These are phyloP conservation scores for Chaunax sp. DNA, from an alignment of 2,797 vertebrate species.

Conservation along the genomic window DNA sequence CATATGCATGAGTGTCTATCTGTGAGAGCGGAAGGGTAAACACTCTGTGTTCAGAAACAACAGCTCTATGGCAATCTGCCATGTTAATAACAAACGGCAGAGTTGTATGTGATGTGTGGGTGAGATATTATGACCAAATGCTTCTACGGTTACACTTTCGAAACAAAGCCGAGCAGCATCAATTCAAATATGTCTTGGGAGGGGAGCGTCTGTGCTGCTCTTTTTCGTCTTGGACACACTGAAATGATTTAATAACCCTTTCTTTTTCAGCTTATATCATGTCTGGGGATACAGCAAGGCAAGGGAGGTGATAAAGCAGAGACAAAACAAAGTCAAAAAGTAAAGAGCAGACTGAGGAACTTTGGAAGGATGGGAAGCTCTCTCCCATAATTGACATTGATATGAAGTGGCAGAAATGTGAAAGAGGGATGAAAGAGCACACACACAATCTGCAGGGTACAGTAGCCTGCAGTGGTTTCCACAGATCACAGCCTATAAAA, in stretches of 20 bases:
- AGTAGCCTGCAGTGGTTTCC: slow-evolving; percentile 55
- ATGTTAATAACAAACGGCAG: slow-evolving; percentile 79
- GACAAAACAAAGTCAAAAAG: slow-evolving; percentile 67
- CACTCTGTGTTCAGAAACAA: slow-evolving; percentile 51
- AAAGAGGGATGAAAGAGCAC: slow-evolving; percentile 55
- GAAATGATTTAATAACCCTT: slow-evolving; percentile 79
- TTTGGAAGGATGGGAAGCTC: slow-evolving; percentile 41
- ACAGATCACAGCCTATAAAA: slow-evolving; percentile 60
- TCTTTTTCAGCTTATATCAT: slow-evolving; percentile 75
- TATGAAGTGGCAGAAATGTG: slow-evolving; percentile 50
- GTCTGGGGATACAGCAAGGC: slow-evolving; percentile 53
- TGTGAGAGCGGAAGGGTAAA: slow-evolving; percentile 30
- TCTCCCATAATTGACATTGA: slow-evolving; percentile 58
- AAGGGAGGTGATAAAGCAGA: slow-evolving; percentile 39
- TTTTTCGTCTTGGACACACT: slow-evolving; percentile 61
- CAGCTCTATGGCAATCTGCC: slow-evolving; percentile 72
- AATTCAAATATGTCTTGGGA: slow-evolving; percentile 70
- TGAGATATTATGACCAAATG: slow-evolving; percentile 77
- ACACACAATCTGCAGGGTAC: slow-evolving; percentile 53
- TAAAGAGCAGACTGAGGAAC: slow-evolving; percentile 50
- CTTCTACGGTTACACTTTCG: slow-evolving; percentile 76
- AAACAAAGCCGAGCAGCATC: slow-evolving; percentile 77
- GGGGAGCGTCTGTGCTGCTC: slow-evolving; percentile 28
- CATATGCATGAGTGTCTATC: slow-evolving; percentile 48
- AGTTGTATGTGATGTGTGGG: slow-evolving; percentile 71